Base-by-base conservation (phyloP, 2,797 vertebrate genomes). In the Hybognathus amarus region DNA sequence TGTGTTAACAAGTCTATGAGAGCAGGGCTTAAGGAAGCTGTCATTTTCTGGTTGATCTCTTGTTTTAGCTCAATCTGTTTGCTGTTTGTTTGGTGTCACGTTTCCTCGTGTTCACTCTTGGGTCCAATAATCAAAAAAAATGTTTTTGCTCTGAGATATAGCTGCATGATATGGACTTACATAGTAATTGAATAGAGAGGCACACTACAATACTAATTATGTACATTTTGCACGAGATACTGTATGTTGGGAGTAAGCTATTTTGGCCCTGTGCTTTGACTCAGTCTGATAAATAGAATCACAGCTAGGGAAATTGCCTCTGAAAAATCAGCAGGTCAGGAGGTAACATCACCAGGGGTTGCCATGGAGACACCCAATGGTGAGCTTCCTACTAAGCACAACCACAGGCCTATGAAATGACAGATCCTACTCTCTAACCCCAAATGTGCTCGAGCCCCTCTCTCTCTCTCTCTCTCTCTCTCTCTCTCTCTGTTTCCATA, bases 1-100 rank as follows among this genome's bases (percentile, higher is more conserved):
- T 96, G 95, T 96, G 95, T 96, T 97, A 97, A 97, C 97, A 98
- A 95, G 94, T 96, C 95, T 87, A 88, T 66, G 27, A 79, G 33
- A 87, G 71, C 71, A 69, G 50, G 38, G 77, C 56, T 84, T 73
- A 66, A 67, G 83, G 56, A 85, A 68, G 24, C 45, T 22, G 40
- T 71, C 63, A 40, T 83, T 83, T 73, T 50, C 12, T n/a, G 6
- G 61, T 9, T 80, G 66, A 86, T 70, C 73, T 83, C 71, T 81
- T 78, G 76, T 87, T 84, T n/a, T 80, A 66, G 17, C n/a, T 64
- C 54, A 79, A 52, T 38, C 59, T 77, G 67, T 42, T 83, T n/a
- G 42, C 18, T 24, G 47, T 36, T 71, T 20, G 38, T 30, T 47
- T 22, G 61, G 73, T 50, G 56, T 56, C 70, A 59, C 22, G 1